Percentiles rank a stretch among this genome's conserved stretches.
These are phyloP conservation scores for Subacronicta megacephala DNA, from an alignment of 2,888 invertebrate genomes.

Conservation along the genomic window DNA sequence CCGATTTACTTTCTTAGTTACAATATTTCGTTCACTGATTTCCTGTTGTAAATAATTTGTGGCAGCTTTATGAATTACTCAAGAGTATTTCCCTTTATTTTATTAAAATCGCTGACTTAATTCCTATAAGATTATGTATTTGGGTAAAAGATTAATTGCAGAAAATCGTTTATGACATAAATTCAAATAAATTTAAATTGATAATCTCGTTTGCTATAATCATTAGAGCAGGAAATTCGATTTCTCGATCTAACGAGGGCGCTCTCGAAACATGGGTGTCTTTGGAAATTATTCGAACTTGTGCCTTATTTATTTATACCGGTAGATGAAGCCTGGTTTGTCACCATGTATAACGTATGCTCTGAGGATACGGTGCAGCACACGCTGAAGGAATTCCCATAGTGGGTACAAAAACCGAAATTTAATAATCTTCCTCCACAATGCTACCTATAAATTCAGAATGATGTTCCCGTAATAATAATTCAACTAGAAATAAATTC, in stretches of 20 bases:
- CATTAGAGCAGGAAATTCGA: no score
- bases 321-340: no score
- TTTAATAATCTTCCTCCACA: no score
- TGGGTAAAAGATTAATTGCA: conserved; percentile 16
- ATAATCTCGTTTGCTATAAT: conserved; percentile 1
- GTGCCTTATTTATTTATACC: no score
- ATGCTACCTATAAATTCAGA: no score
- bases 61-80: conserved; percentile 34
- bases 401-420: no score
- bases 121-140: conserved; percentile 20
- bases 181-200: conserved; percentile 4
- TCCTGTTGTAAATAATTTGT: conserved; percentile 37
- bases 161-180: conserved; percentile 17
- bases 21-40: conserved; percentile 34
- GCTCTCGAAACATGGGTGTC: no score
- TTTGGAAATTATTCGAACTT: no score
- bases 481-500: conserved; percentile 23
- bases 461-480: neutral
- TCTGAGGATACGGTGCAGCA: no score
- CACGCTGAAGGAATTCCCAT: no score
- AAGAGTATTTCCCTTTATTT: conserved; percentile 30
- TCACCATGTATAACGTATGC: no score
- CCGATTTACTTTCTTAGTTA: conserved; percentile 13
- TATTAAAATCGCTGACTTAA: conserved; percentile 24
- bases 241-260: no score